Base-by-base conservation (phyloP, 1,140 invertebrate species). In the Macrostomum lignano region DNA sequence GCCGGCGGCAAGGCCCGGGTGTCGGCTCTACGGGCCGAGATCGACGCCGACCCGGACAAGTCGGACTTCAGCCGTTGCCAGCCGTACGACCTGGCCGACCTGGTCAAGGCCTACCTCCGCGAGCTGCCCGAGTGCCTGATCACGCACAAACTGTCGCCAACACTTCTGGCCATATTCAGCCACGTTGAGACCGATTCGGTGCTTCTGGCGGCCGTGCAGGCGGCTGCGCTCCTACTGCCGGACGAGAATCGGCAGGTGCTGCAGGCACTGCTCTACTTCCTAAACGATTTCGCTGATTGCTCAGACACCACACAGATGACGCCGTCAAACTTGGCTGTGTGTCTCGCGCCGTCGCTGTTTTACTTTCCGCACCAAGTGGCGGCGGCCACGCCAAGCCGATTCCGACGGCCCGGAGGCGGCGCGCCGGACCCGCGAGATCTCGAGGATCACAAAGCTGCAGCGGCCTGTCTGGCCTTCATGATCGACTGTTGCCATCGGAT, bases 31-130 rank as follows among this genome's bases (percentile, higher is more conserved):
- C 13, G 31, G 33, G 10, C 39, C 11, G 28, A 25, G 64, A 7
- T 55, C 68, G 2, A 68, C 17, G 13, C 17, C 44, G n/a, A n/a
- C 47, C 22, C 42, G 51, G 52, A 55, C 30, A 30, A 38, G n/a
- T 43, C 49, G 49, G 57, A 47, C 40, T 75, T 73, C 46, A 71
- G 74, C 21, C 69, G 69, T 1, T 67, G 75, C 31, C 75, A 82
- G 46, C 72, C 76, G 0, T 86, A 78, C 49, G 82, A 91, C 52
- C 75, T 91, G 1, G 82, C 82, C 3, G 82, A 91, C 52, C 68
- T 88, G 58, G 67, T 88, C 6, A 91, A 91, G 48, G 77, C 81
- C 45, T 93, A 84, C 59, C 86, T 91, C 55, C 64, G 82, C 24
- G 81, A 91, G 48, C 58, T 93, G 10, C 81, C 81, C 2, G 79